Conservation (phyloP, 2,888 invertebrate genomes). For the Lamellibrachia columna region DNA sequence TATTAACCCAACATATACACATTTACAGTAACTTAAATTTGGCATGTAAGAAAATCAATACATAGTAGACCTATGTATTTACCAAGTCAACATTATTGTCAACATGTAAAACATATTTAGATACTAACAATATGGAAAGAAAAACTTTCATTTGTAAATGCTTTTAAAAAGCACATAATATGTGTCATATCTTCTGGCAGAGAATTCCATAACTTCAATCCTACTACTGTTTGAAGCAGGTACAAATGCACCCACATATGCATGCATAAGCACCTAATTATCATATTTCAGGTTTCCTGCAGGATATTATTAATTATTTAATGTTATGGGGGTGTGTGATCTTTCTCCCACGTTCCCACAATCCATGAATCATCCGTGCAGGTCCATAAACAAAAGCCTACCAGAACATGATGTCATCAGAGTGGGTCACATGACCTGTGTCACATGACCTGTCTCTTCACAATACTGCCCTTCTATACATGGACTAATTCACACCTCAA, state of each 20-base stretch:
- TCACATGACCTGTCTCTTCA: not conserved
- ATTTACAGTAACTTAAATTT: no score
- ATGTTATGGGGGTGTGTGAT: constrained; percentile 9
- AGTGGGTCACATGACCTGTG: not conserved
- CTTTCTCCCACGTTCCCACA: not conserved
- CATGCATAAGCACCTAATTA: not conserved
- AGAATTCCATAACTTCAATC: no score
- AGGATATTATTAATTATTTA: constrained; percentile 6
- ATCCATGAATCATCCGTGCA: not conserved
- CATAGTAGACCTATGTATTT: no score
- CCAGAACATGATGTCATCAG: not conserved
- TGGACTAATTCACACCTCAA: not conserved
- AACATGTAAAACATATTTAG: not conserved
- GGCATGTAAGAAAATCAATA: no score
- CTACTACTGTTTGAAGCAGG: not conserved
- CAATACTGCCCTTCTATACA: not conserved
- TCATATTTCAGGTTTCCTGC: not conserved
- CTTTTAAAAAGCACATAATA: no score
- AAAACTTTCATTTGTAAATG: no score
- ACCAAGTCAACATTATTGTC: no score
- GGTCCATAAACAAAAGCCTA: constrained; percentile 11
- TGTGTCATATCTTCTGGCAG: no score
- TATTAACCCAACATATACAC: no score
- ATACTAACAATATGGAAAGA: no score
- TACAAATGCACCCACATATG: not conserved